Evolutionary conservation across 2,113 vertebrate genomes (phyloP).

Genomic region (Notarius lentiginosus): DNA sequence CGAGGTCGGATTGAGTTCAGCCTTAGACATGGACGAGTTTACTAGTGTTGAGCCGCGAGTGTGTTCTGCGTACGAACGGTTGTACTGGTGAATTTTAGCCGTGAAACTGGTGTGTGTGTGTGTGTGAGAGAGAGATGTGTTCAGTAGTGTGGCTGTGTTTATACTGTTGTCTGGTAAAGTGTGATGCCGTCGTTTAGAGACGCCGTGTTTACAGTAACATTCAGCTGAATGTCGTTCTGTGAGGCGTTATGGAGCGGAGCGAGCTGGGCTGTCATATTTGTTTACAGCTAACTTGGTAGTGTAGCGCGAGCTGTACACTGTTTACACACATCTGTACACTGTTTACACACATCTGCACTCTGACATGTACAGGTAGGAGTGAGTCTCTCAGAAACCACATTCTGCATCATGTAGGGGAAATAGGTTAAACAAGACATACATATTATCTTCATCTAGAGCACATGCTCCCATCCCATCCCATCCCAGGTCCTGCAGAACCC

Average conservation of each 20-base stretch:
- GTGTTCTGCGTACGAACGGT: background rate
- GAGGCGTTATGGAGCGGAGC: background rate
- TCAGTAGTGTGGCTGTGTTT: background rate
- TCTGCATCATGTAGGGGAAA: background rate
- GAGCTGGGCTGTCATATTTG: background rate
- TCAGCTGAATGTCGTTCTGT: background rate
- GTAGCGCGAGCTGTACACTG: background rate
- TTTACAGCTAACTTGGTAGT: background rate
- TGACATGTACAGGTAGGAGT: constrained; percentile 18
- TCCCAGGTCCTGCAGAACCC: no score
- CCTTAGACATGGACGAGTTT: background rate
- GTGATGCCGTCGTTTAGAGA: background rate
- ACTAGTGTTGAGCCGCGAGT: background rate
- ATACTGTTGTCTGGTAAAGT: background rate
- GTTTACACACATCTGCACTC: background rate
- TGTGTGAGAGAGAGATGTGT: no score
- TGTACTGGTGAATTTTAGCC: no score
- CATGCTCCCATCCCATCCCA: no score
- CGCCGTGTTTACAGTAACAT: background rate
- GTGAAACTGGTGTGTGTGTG: background rate
- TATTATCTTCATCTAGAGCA: no score
- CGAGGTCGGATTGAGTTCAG: background rate
- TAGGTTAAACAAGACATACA: background rate
- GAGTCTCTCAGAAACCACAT: background rate
- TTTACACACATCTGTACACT: no score